Conservation (phyloP, 2,113 vertebrate genomes). For the Hemicordylus capensis region DNA sequence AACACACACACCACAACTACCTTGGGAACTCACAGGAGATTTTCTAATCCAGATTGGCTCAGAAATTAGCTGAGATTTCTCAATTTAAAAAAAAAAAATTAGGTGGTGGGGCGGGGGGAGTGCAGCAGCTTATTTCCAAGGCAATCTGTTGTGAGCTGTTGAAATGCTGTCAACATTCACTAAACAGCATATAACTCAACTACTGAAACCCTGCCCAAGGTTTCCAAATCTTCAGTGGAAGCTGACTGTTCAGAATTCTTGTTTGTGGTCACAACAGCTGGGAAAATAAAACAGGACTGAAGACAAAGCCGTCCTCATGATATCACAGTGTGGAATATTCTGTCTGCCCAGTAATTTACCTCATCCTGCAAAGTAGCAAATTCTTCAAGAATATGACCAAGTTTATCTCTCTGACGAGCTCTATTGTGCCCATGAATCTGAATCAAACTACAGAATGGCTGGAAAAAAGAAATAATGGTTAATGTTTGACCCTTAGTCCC, state of each 20-base stretch:
- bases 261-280: neutral
- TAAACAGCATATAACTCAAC: neutral
- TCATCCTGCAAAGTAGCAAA: slow-evolving; percentile 98
- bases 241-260: neutral
- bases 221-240: neutral
- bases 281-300: neutral
- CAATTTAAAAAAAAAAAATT: too few species aligned
- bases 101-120: too few species aligned
- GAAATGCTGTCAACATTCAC: too few species aligned
- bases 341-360: slow-evolving; percentile 73
- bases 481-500: slow-evolving; percentile 5
- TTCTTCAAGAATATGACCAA: slow-evolving; percentile 97
- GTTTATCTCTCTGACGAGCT: slow-evolving; percentile 96
- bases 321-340: neutral
- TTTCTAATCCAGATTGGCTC: neutral
- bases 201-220: neutral
- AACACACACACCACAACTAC: neutral
- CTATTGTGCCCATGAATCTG: slow-evolving; percentile 99
- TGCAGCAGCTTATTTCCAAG: too few species aligned
- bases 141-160: too few species aligned
- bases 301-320: neutral
- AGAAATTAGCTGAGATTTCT: neutral
- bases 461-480: slow-evolving; percentile 12
- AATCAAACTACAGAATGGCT: slow-evolving; percentile 98
- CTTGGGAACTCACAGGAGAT: neutral